Conservation (phyloP, 2,888 invertebrate genomes). For the Drosophila cracens region DNA sequence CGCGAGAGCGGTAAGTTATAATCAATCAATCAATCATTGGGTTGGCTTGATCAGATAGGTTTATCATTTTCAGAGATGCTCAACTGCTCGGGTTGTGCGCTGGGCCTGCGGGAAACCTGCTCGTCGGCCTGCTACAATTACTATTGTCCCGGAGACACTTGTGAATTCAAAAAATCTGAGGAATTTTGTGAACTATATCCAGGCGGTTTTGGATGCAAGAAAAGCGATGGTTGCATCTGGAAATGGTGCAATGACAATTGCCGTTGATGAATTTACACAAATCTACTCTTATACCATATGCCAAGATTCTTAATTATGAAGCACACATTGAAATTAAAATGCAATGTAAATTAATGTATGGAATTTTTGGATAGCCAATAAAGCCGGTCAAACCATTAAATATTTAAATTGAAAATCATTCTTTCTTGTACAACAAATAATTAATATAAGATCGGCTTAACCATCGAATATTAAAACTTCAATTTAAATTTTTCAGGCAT, state of each 20-base stretch:
- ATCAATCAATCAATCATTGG: neutral
- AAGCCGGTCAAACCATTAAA: neutral
- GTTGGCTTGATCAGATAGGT: neutral
- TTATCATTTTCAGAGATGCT: conserved; percentile 48
- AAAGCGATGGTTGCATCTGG: conserved; percentile 73
- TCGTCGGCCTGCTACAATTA: conserved; percentile 71
- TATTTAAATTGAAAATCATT: neutral
- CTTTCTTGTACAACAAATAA: neutral
- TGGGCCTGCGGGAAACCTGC: conserved; percentile 60
- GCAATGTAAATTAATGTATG: neutral
- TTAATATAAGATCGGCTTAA: neutral
- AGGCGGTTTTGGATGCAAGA: conserved; percentile 68
- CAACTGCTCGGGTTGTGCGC: conserved; percentile 75
- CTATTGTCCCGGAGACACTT: conserved; percentile 63
- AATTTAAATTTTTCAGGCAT: neutral
- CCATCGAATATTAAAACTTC: neutral
- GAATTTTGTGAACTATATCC: conserved; percentile 70
- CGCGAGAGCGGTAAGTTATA: conserved; percentile 49
- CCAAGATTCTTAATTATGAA: neutral
- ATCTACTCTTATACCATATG: neutral
- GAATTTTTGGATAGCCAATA: neutral
- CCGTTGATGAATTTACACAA: neutral
- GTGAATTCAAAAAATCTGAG: conserved; percentile 58
- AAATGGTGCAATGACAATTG: conserved; percentile 69
- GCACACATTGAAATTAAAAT: neutral